Conservation (phyloP, 2,888 invertebrate species). For the Furcula furcula region DNA sequence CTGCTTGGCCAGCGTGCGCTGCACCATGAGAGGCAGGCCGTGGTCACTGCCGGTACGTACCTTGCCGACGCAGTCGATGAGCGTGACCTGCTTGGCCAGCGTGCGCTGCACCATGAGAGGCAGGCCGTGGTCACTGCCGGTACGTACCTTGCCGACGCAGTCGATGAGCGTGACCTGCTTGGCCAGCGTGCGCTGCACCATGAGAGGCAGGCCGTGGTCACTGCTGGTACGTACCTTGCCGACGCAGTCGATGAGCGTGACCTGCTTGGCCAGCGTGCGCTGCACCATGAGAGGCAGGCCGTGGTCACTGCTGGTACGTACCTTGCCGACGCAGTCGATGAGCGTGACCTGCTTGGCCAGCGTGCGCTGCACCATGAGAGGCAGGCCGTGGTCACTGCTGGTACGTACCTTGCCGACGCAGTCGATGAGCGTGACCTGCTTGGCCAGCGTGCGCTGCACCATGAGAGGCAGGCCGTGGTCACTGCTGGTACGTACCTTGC, state of each 20-base stretch:
- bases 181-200: conserved; percentile 95
- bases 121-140: too few species aligned
- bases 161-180: conserved; percentile 94
- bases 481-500: conserved; percentile 74
- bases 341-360: conserved; percentile 95
- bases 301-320: too few species aligned
- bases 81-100: conserved; percentile 93
- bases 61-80: conserved; percentile 92
- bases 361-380: too few species aligned
- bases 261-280: conserved; percentile 95
- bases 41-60: too few species aligned
- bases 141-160: conserved; percentile 88
- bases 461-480: conserved; percentile 94
- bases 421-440: conserved; percentile 91
- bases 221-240: conserved; percentile 86
- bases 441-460: conserved; percentile 94
- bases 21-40: conserved; percentile 94
- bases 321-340: conserved; percentile 91
- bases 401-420: too few species aligned
- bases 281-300: conserved; percentile 96
- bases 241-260: conserved; percentile 91
- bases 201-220: conserved; percentile 93
- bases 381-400: too few species aligned
- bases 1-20: conserved; percentile 95
- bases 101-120: conserved; percentile 96